Evolutionary conservation across 2,888 invertebrate species (phyloP), one percentile per base, ranked within the genome.

Genomic region (Ormyrus thymus): DNA sequence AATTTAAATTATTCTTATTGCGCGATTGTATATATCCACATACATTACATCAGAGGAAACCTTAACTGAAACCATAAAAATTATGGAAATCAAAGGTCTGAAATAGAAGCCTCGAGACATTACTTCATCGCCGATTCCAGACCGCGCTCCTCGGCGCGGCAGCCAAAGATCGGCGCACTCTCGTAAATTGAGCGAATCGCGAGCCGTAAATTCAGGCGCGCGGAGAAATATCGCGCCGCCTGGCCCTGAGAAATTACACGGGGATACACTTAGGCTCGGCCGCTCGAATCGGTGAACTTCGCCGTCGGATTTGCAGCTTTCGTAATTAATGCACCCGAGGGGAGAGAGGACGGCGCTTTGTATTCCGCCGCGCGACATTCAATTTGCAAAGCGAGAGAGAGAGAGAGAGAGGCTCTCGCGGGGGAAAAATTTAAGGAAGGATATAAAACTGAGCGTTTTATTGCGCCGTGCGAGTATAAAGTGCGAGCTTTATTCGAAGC

Each of bases 241-340:
- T 53, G 53, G 11, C 75, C 75, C 66, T 75, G 75, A 75, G 68
- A 61, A 75, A 68, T 75, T 68, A 68, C 61, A 61, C 59, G 59
- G 46, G 68, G 68, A 75, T 66, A 75, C 68, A 66, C 58, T 51
- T 66, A 74, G 10, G 50, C 50, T n/a, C 45, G 51, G 51, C 51
- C 15, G 29, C 48, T 50, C 46, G 48, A 29, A 29, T 29, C 29
- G 29, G 29, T 29, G 29, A 29, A 8, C 48, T 13, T 66, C 53
- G 29, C n/a, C 11, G 48, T 66, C 10, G 50, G n/a, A 11, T 64
- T 64, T 64, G 46, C 46, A 13, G 43, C n/a, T 13, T 64, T 64
- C 50, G 10, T 29, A 29, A 9, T 70, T 48, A 13, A 13, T 50
- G n/a, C n/a, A 7, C 15, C n/a, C 29, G 29, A 0, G 29, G 4